phyloP scores from a whole-genome alignment of 1,140 invertebrate species.

The Drosophila santomea region DNA sequence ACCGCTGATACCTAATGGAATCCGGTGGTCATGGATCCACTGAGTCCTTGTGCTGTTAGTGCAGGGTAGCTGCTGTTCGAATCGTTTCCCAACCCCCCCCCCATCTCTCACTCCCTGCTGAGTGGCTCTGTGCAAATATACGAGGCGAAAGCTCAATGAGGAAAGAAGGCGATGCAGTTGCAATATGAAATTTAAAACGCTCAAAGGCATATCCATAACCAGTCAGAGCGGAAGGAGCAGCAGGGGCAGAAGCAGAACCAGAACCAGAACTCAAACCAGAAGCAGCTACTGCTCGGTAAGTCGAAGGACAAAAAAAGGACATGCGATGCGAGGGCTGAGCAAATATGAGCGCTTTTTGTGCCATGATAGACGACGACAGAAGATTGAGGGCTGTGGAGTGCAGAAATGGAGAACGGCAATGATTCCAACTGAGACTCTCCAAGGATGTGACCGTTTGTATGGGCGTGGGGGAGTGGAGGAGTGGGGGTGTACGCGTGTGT shows the following conservation, averaged over 20 bases:
- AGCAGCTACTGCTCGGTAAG: conserved; percentile 54
- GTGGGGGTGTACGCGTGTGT: not conserved
- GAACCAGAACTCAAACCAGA: not conserved
- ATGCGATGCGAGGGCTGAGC: conserved; percentile 67
- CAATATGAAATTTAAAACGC: conserved; percentile 83
- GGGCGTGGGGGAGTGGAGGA: too few species aligned
- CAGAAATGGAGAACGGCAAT: conserved; percentile 56
- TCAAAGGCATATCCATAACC: conserved; percentile 83
- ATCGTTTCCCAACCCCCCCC: conserved; percentile 8
- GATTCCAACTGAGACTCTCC: conserved; percentile 44
- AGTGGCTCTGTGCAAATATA: conserved; percentile 56
- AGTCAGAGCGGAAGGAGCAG: conserved; percentile 29
- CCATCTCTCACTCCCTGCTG: not conserved
- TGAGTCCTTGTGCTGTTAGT: not conserved
- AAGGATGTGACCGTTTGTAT: conserved; percentile 1
- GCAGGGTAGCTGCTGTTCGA: conserved; percentile 20
- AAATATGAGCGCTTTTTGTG: conserved; percentile 76
- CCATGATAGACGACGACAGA: conserved; percentile 71
- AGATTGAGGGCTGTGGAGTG: conserved; percentile 37
- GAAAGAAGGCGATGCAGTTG: conserved; percentile 61
- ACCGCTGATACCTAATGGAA: conserved; percentile 11
- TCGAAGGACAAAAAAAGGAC: conserved; percentile 82
- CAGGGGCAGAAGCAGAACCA: not conserved
- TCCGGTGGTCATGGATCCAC: not conserved
- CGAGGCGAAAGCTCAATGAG: conserved; percentile 40